phyloP scores from a whole-genome alignment of 2,888 invertebrate genomes.

The Tetragonisca angustula region DNA sequence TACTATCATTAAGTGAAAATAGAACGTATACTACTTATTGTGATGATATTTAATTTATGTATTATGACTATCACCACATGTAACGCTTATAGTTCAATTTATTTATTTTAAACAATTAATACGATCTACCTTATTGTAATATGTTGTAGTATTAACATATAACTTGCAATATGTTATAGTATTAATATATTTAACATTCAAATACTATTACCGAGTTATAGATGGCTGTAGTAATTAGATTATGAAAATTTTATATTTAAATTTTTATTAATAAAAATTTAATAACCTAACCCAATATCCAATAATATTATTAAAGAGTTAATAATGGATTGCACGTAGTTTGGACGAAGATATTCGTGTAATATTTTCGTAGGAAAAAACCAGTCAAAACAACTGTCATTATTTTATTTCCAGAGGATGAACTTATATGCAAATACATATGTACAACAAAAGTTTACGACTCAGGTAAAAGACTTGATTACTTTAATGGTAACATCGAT shows the following conservation, averaged over 20 bases:
- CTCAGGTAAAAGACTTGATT: slow-evolving; percentile 24
- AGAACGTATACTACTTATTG: not conserved
- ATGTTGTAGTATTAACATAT: not conserved
- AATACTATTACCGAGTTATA: no score
- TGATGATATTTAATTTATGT: not conserved
- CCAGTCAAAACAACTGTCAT: slow-evolving; percentile 12
- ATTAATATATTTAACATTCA: no score
- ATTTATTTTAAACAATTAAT: not conserved
- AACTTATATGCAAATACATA: not conserved
- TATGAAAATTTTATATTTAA: no score
- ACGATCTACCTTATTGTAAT: not conserved
- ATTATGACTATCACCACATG: not conserved
- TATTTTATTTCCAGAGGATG: slow-evolving; percentile 21
- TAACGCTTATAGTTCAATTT: not conserved
- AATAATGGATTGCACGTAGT: not conserved
- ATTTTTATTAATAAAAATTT: no score
- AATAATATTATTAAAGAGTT: not conserved
- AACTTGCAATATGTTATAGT: no score
- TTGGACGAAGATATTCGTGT: not conserved
- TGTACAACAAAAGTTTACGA: not conserved
- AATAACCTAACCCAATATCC: no score
- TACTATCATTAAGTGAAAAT: not conserved
- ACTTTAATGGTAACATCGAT: slow-evolving; percentile 46
- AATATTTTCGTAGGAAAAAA: not conserved
- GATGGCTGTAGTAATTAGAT: no score